A percentile compares a stretch with the other conserved stretches of the same genome.
Conservation (phyloP, 1,140 invertebrate species). For the Andricus grossulariae region DNA sequence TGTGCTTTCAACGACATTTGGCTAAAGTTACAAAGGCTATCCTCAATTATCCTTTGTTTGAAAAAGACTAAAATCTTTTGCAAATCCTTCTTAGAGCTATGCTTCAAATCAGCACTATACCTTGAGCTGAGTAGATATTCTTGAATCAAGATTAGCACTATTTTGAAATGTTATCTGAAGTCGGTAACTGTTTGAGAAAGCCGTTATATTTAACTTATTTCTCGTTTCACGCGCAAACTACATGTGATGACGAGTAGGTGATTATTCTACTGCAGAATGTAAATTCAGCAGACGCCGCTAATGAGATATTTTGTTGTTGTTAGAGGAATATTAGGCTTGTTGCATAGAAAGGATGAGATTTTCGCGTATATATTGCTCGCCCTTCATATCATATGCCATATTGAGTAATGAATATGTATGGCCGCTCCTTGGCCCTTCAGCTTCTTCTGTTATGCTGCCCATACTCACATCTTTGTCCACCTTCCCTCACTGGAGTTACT, state of each 20-base stretch:
- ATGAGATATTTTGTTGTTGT: not conserved
- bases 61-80: no score
- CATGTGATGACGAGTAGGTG: not conserved
- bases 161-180: not conserved
- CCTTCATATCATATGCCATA: slow-evolving; percentile 45
- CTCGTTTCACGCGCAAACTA: not conserved
- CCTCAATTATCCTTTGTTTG: no score
- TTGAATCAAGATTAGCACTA: not conserved
- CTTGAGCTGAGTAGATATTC: not conserved
- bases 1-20: no score
- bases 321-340: not conserved
- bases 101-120: no score
- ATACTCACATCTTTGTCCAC: slow-evolving; percentile 34
- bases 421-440: slow-evolving; percentile 45
- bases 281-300: not conserved
- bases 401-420: slow-evolving; percentile 57
- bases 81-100: no score
- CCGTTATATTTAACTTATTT: not conserved
- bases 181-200: not conserved
- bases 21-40: no score
- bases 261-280: not conserved
- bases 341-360: slow-evolving; percentile 34
- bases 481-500: slow-evolving; percentile 44
- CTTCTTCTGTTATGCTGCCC: slow-evolving; percentile 37
- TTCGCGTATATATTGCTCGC: slow-evolving; percentile 41